Base-by-base conservation (phyloP, 2,888 invertebrate genomes). In the Rhagium mordax region DNA sequence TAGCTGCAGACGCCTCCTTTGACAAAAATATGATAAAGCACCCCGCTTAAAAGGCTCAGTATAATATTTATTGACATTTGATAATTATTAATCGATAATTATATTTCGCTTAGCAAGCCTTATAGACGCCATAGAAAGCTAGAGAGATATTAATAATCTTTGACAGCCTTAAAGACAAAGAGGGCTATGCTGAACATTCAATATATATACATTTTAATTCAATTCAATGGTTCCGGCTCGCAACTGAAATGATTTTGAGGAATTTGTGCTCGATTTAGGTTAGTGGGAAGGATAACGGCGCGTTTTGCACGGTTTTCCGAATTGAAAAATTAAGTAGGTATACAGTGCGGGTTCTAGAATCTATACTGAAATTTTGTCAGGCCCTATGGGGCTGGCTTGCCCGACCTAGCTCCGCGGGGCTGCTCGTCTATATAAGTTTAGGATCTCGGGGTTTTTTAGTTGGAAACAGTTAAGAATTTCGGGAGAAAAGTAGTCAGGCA, bases 141-240 rank as follows among this genome's bases (percentile, higher is more conserved):
- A 60, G 62, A 60, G 70, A 49, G 71, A 78, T 81, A 81, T 82
- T 82, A 82, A 82, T 82, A 82, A 82, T 82, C 81, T 82, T 82
- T 82, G 82, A 82, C 82, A 82, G 82, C 78, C 74, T 78, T 78
- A 74, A 82, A 82, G 80, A 81, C 81, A 82, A 82, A 82, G 81
- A 76, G 74, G 71, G 73, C 64, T 71, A 33, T 61, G 61, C 61
- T 62, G 60, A 67, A 71, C 53, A 79, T 80, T 80, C 81, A 79
- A 81, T 81, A 81, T 77, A 78, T 79, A 81, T 79, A 79, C 79
- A 78, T 81, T 78, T 77, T 70, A 72, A 74, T 69, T 66, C 71
- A 69, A 61, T 74, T 67, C 60, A 55, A 55, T 21, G 57, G 67
- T 67, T 70, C 60, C 59, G 51, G 65, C 62, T 65, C 47, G 51